Evolutionary conservation across 2,113 vertebrate species (phyloP).

Genomic region (Syngnathoides biaculeatus): DNA sequence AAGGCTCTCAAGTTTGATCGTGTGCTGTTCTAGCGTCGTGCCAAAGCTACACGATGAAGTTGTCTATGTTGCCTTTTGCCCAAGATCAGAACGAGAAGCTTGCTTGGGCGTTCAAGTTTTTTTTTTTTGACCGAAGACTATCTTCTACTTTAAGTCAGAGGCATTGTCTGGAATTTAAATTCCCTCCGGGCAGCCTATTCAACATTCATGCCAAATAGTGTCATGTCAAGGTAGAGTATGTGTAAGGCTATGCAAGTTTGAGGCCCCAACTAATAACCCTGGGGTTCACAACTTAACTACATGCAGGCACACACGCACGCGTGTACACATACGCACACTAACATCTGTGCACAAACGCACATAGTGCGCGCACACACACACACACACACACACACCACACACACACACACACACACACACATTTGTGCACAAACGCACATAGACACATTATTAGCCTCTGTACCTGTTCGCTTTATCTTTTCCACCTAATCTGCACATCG

Average conservation of each 20-base stretch:
- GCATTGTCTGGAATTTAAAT: slow-evolving; percentile 36
- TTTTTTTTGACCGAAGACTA: slow-evolving; percentile 33
- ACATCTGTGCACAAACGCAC: no score
- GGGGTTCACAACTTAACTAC: slow-evolving; percentile 42
- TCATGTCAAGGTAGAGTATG: slow-evolving; percentile 33
- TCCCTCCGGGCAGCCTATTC: slow-evolving; percentile 33
- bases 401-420: slow-evolving; percentile 4
- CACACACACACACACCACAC: background rate
- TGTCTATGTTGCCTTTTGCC: slow-evolving; percentile 29
- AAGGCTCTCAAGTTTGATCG: slow-evolving; percentile 37
- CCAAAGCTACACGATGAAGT: slow-evolving; percentile 29
- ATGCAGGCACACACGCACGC: slow-evolving; percentile 3
- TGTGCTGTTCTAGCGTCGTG: slow-evolving; percentile 24
- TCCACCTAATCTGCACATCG: slow-evolving; percentile 52
- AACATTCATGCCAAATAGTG: slow-evolving; percentile 43
- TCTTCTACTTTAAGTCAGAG: slow-evolving; percentile 31
- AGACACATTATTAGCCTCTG: slow-evolving; percentile 66
- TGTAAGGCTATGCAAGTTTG: slow-evolving; percentile 39
- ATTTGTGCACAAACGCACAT: no score
- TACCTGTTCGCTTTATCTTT: slow-evolving; percentile 60
- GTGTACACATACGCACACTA: background rate
- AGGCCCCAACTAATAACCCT: slow-evolving; percentile 64
- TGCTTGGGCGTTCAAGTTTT: slow-evolving; percentile 37
- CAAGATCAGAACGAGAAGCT: slow-evolving; percentile 12
- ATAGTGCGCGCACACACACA: slow-evolving; percentile 6